These are phyloP conservation scores for Dendrophyllia cribrosa DNA, from an alignment of 64 coral and sea anemone genomes.

Conservation along the genomic window DNA sequence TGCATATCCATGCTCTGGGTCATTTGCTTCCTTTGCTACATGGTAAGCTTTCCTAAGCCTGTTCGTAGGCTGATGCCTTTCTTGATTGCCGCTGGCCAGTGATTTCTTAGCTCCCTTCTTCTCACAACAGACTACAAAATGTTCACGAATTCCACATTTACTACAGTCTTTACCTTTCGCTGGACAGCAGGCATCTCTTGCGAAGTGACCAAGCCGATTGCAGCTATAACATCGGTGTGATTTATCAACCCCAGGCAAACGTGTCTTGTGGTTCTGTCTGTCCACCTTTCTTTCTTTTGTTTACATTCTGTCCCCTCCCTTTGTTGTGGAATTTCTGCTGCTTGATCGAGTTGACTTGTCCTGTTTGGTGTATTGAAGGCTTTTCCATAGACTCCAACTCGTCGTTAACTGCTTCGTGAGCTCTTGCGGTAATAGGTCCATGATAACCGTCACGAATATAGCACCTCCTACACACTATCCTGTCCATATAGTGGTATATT, in stretches of 20 bases:
- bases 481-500: no score
- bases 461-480: no score
- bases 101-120: constrained; percentile 11
- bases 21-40: constrained; percentile 1
- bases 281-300: background rate
- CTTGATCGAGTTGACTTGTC: background rate
- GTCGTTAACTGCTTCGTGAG: constrained; percentile 7
- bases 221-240: background rate
- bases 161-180: constrained; percentile 16
- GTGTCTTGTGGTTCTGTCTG: background rate
- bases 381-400: constrained; percentile 41
- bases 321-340: constrained; percentile 2
- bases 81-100: background rate
- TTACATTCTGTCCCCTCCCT: background rate
- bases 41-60: constrained; percentile 12
- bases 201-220: constrained; percentile 15
- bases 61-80: background rate
- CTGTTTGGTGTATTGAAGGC: background rate
- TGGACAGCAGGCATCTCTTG: background rate
- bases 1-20: constrained; percentile 8
- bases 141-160: background rate
- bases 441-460: no score
- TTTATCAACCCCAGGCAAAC: background rate
- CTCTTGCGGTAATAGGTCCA: constrained; percentile 12
- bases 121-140: constrained; percentile 31